Percentiles rank a stretch among this genome's conserved stretches.
phyloP scores from a whole-genome alignment of 37 sponge, comb jelly and placozoan species.

The Axinella damicornis region DNA sequence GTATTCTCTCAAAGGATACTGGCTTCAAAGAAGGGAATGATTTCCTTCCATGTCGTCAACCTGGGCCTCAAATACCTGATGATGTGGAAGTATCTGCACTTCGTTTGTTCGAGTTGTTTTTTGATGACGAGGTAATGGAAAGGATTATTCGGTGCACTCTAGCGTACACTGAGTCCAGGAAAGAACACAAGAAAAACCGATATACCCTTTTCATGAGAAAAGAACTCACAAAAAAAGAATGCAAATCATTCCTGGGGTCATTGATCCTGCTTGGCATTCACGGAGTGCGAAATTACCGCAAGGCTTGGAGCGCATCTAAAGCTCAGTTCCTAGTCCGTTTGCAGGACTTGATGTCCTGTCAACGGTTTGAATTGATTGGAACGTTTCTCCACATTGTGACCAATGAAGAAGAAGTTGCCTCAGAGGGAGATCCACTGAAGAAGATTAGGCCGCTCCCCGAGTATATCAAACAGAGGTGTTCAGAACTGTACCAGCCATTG shows the following conservation, averaged over 20 bases:
- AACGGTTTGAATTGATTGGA: conserved; percentile 24
- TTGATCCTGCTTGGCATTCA: conserved; percentile 21
- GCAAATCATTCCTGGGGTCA: neutral
- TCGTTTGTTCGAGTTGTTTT: conserved; percentile 17
- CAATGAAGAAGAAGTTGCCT: neutral
- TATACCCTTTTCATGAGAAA: conserved; percentile 10
- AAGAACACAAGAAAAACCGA: neutral
- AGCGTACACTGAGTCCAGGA: no score
- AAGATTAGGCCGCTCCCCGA: conserved; percentile 36
- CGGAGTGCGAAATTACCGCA: neutral
- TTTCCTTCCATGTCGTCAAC: neutral
- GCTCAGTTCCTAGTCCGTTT: conserved; percentile 12
- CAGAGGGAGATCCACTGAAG: neutral
- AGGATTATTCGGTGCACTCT: neutral
- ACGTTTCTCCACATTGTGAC: conserved; percentile 40
- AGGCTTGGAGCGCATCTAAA: conserved; percentile 9
- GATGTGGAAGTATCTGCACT: neutral
- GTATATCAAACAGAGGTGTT: neutral
- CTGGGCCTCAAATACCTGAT: conserved; percentile 20
- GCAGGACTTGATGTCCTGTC: conserved; percentile 1
- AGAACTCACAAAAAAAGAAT: conserved; percentile 10
- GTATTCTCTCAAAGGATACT: neutral
- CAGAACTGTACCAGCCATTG: neutral
- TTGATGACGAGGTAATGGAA: neutral
- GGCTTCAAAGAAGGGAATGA: neutral